Percentiles rank a stretch among this genome's conserved stretches.
Conservation (phyloP, 2,113 vertebrate genomes). For the Tamias sibiricus region DNA sequence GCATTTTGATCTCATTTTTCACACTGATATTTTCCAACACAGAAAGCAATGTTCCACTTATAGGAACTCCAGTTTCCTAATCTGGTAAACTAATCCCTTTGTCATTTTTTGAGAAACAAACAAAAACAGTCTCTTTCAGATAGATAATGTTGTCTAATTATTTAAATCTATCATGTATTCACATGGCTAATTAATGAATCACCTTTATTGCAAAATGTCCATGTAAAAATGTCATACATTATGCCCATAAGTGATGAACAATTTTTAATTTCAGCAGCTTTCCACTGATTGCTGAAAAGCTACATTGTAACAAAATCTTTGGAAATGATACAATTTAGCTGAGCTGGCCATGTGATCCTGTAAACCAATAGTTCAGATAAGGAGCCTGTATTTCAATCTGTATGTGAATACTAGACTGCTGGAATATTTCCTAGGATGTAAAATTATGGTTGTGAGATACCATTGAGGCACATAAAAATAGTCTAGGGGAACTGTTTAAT, state of each 20-base stretch:
- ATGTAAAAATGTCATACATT: background rate
- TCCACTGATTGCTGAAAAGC: background rate
- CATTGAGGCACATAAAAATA: background rate
- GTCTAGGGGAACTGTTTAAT: background rate
- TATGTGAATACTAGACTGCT: background rate
- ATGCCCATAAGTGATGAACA: background rate
- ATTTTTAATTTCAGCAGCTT: background rate
- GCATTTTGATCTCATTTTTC: conserved; percentile 63
- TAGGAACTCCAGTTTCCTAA: conserved; percentile 29
- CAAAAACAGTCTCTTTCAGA: background rate
- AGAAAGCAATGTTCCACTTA: conserved; percentile 8
- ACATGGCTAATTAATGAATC: background rate
- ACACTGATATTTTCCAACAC: conserved; percentile 31
- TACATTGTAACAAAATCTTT: background rate
- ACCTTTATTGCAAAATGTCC: background rate
- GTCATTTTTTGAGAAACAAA: background rate
- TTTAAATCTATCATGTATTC: background rate
- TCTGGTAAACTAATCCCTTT: background rate
- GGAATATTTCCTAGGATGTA: background rate
- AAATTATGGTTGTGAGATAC: background rate
- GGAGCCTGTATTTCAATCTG: background rate
- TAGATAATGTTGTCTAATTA: background rate
- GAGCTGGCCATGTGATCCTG: background rate
- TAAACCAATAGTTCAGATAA: background rate
- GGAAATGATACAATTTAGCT: background rate